Percentiles rank a stretch among this genome's conserved stretches.
These are phyloP conservation scores for Spisula solida DNA, from an alignment of 2,888 invertebrate genomes.

Conservation along the genomic window DNA sequence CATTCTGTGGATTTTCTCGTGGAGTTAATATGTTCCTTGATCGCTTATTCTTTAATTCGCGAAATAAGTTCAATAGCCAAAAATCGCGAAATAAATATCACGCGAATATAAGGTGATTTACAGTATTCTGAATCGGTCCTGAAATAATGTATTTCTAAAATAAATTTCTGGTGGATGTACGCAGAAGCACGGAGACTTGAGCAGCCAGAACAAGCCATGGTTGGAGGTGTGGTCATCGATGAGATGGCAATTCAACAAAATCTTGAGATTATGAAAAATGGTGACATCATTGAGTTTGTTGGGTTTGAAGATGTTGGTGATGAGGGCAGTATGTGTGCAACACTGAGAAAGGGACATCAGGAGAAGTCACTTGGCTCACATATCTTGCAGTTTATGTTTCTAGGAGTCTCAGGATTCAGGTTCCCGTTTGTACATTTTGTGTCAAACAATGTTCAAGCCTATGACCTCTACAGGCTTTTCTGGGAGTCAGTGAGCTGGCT, in stretches of 20 bases:
- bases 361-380: not conserved
- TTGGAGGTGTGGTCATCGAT: constrained; percentile 54
- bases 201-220: constrained; percentile 40
- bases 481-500: constrained; percentile 23
- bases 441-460: not conserved
- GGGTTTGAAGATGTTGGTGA: constrained; percentile 36
- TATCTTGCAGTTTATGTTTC: constrained; percentile 13
- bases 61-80: too few relatives aligned
- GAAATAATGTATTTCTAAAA: too few relatives aligned
- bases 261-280: constrained; percentile 39
- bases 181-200: constrained; percentile 39
- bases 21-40: too few relatives aligned
- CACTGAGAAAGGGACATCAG: not conserved
- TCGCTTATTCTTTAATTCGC: too few relatives aligned
- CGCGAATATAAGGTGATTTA: too few relatives aligned
- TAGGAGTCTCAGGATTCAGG: not conserved
- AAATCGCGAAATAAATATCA: too few relatives aligned
- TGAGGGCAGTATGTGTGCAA: not conserved
- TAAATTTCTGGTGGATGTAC: constrained; percentile 52
- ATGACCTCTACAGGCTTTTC: not conserved
- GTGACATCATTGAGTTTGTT: constrained; percentile 36
- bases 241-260: constrained; percentile 63
- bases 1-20: too few relatives aligned
- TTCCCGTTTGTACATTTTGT: constrained; percentile 32
- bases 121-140: too few relatives aligned